Percentiles rank a stretch among this genome's conserved stretches.
phyloP scores from a whole-genome alignment of 92 coral and sea anemone genomes.

The Heteractis magnifica region DNA sequence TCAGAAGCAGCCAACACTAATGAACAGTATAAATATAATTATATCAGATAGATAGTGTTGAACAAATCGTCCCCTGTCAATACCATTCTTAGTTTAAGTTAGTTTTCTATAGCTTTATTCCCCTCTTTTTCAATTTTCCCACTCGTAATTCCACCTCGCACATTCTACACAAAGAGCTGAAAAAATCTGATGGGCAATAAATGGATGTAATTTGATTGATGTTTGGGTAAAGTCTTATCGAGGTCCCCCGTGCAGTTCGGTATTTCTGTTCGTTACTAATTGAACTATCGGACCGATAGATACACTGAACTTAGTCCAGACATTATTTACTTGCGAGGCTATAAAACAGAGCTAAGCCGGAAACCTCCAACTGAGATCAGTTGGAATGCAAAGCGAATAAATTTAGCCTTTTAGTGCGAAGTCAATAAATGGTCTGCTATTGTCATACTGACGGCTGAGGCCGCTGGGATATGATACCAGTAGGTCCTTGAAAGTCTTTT shows the following conservation, averaged over 20 bases:
- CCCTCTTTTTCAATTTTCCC: background rate
- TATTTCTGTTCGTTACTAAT: conserved; percentile 26
- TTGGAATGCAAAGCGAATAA: conserved; percentile 24
- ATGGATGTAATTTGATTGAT: conserved; percentile 17
- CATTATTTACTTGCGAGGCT: conserved; percentile 29
- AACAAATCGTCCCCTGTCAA: too few species aligned
- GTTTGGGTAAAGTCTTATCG: conserved; percentile 39
- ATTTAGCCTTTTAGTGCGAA: conserved; percentile 6
- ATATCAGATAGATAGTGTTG: too few species aligned
- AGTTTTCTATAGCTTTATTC: background rate
- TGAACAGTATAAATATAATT: too few species aligned
- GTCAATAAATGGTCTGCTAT: background rate
- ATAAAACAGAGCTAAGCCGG: conserved; percentile 44
- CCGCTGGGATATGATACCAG: background rate
- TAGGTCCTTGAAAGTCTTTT: background rate
- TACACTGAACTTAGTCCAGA: conserved; percentile 8
- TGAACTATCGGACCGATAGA: conserved; percentile 27
- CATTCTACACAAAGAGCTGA: background rate
- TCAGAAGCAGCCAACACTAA: too few species aligned
- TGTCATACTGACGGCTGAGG: conserved; percentile 12
- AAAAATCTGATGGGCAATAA: background rate
- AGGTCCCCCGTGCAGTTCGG: conserved; percentile 37
- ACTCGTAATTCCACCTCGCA: background rate
- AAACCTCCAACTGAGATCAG: conserved; percentile 42
- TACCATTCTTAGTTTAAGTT: too few species aligned